A percentile compares a stretch with the other conserved stretches of the same genome.
Evolutionary conservation across 92 coral and sea anemone genomes (phyloP).

Genomic region (Phenganax subtilis): DNA sequence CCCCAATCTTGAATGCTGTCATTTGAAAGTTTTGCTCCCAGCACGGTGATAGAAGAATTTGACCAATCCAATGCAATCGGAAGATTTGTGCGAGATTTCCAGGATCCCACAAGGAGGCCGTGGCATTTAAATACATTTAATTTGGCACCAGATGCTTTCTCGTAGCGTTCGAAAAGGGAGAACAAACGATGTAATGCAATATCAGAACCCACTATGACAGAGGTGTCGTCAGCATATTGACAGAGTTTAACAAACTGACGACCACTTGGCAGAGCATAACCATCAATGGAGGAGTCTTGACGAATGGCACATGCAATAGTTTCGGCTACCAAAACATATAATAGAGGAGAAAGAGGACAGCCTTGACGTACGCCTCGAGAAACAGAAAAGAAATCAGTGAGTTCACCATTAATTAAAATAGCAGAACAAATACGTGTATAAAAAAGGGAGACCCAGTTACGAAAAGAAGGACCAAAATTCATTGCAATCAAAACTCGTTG

Average conservation of each 20-base stretch:
- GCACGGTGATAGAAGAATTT: background rate
- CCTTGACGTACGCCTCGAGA: slow-evolving; percentile 36
- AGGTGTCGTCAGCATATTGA: slow-evolving; percentile 46
- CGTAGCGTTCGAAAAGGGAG: background rate
- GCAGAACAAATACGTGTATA: slow-evolving; percentile 20
- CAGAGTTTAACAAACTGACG: background rate
- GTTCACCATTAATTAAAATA: slow-evolving; percentile 9
- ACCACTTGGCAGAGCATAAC: background rate
- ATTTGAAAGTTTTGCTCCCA: slow-evolving; percentile 25
- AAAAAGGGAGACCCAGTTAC: slow-evolving; percentile 33
- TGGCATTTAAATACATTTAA: slow-evolving; percentile 1
- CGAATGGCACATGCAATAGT: slow-evolving; percentile 23
- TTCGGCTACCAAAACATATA: slow-evolving; percentile 28
- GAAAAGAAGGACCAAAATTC: slow-evolving; percentile 49
- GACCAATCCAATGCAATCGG: background rate
- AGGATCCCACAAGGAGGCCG: slow-evolving; percentile 23
- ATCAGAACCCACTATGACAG: slow-evolving; percentile 24
- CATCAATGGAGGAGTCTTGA: background rate
- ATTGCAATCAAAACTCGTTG: slow-evolving; percentile 9
- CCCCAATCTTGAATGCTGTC: slow-evolving; percentile 16
- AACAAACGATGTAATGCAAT: background rate
- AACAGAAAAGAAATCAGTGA: background rate
- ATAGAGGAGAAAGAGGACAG: slow-evolving; percentile 19
- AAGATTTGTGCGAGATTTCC: background rate
- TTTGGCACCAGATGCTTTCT: slow-evolving; percentile 15